Percentiles rank a stretch among this genome's conserved stretches.
Conservation (phyloP, 2,113 vertebrate genomes). For the Pitta sordida region DNA sequence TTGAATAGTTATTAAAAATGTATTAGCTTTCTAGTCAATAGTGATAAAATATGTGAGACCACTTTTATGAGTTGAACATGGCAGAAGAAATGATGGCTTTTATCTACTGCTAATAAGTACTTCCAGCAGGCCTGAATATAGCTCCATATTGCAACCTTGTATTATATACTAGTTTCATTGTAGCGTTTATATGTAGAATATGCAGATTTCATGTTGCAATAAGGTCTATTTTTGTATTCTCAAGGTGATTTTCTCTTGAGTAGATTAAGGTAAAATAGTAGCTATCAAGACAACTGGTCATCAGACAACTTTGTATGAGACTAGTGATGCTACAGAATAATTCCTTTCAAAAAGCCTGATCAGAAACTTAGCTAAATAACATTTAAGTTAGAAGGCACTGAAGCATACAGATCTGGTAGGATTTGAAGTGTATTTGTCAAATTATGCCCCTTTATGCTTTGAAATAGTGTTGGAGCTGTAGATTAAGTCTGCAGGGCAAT, state of each 20-base stretch:
- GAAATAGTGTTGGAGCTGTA: background rate
- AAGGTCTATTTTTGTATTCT: background rate
- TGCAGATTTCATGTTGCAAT: background rate
- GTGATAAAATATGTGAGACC: background rate
- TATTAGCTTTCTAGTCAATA: background rate
- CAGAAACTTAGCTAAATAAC: background rate
- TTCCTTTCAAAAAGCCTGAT: background rate
- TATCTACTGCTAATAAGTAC: background rate
- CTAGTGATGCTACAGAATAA: background rate
- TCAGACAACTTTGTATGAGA: background rate
- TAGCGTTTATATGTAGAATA: constrained; percentile 29
- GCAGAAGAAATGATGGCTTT: background rate
- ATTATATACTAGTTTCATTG: background rate
- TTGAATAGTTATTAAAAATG: background rate
- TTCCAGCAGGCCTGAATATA: background rate
- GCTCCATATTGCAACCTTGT: background rate
- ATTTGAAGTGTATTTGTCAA: background rate
- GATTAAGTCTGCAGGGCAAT: too few relatives aligned
- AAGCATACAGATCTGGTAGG: background rate
- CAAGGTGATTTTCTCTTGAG: too few relatives aligned
- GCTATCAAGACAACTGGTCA: background rate
- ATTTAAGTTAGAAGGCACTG: background rate
- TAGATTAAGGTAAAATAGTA: background rate
- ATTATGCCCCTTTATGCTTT: background rate
- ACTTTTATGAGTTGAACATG: background rate